A percentile compares a stretch with the other conserved stretches of the same genome.
Conservation (phyloP, 2,888 invertebrate species). For the Elysia crispata region DNA sequence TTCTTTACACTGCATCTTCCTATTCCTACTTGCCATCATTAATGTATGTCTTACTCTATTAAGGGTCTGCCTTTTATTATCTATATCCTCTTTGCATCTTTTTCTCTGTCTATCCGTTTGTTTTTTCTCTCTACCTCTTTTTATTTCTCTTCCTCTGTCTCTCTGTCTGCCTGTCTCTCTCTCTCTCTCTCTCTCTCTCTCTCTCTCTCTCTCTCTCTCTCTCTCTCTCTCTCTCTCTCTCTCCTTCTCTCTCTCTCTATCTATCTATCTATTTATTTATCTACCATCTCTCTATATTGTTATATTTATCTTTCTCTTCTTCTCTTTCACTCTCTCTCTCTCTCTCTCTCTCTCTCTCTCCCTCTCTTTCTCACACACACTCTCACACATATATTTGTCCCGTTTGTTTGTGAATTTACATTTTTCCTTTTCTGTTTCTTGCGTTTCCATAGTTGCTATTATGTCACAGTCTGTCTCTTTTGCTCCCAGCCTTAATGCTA, state of each 20-base stretch:
- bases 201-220: slow-evolving; percentile 16
- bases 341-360: slow-evolving; percentile 35
- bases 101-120: slow-evolving; percentile 24
- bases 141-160: slow-evolving; percentile 12
- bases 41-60: no score
- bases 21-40: no score
- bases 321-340: slow-evolving; percentile 3
- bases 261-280: neutral
- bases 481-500: no score
- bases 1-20: no score
- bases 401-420: neutral
- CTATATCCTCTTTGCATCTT: slow-evolving; percentile 19
- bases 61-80: no score
- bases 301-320: neutral
- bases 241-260: neutral
- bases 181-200: slow-evolving; percentile 39
- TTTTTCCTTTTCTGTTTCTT: no score
- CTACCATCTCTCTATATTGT: neutral
- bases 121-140: slow-evolving; percentile 3
- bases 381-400: neutral
- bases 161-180: slow-evolving; percentile 20
- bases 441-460: no score
- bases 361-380: slow-evolving; percentile 14
- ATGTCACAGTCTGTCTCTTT: no score
- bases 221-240: slow-evolving; percentile 25